Conservation (phyloP, 2,888 invertebrate species). For the Buathra laborator region DNA sequence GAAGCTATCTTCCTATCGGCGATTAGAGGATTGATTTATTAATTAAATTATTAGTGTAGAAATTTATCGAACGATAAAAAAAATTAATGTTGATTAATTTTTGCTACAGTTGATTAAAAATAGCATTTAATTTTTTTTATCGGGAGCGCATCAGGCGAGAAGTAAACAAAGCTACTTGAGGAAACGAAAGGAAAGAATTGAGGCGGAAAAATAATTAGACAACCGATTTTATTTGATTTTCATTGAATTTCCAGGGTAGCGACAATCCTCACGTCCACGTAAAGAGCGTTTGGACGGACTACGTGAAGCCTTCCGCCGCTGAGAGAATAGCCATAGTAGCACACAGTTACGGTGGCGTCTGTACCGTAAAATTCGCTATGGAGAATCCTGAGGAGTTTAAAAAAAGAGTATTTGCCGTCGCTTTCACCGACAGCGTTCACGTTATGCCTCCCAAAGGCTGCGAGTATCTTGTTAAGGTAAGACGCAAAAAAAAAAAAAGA, state of each 20-base stretch:
- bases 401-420: slow-evolving; percentile 90
- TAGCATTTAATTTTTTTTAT: too few species aligned
- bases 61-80: background rate
- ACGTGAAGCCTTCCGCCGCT: slow-evolving; percentile 87
- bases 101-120: too few species aligned
- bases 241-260: slow-evolving; percentile 85
- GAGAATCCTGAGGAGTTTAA: slow-evolving; percentile 87
- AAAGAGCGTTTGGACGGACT: slow-evolving; percentile 89
- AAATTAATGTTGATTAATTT: too few species aligned
- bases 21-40: background rate
- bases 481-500: slow-evolving; percentile 1
- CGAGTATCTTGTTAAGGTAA: slow-evolving; percentile 74
- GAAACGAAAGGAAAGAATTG: background rate
- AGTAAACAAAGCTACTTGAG: too few species aligned
- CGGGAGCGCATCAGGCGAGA: too few species aligned
- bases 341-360: slow-evolving; percentile 92
- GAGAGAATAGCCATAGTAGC: slow-evolving; percentile 90
- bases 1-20: background rate
- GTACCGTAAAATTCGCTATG: slow-evolving; percentile 88
- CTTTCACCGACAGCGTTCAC: slow-evolving; percentile 91
- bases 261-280: slow-evolving; percentile 88
- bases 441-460: slow-evolving; percentile 79
- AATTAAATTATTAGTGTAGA: background rate
- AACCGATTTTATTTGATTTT: background rate
- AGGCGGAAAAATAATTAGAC: background rate